Evolutionary conservation across 2,797 vertebrate genomes (phyloP).

Genomic region (Heteromormyrus szaboi): DNA sequence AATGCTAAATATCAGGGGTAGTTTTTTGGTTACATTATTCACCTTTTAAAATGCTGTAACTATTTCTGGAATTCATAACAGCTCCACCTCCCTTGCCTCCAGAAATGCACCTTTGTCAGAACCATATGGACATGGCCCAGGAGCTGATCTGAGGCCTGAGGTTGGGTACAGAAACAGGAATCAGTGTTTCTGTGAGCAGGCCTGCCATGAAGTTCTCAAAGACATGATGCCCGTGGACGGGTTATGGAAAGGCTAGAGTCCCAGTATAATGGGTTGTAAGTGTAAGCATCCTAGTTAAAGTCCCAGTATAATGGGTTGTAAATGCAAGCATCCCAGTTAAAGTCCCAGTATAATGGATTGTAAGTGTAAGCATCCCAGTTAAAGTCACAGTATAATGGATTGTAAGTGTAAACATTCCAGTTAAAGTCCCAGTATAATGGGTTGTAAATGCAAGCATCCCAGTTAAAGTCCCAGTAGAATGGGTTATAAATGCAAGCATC

Average conservation of each 20-base stretch:
- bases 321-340: too few relatives aligned
- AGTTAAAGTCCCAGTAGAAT: neutral
- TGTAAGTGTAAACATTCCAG: neutral
- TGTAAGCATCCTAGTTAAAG: neutral
- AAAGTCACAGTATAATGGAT: neutral
- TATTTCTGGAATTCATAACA: neutral
- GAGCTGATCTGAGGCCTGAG: neutral
- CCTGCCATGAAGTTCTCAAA: neutral
- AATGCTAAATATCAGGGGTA: neutral
- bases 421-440: neutral
- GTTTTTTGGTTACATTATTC: neutral
- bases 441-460: neutral
- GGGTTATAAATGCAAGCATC: neutral
- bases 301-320: too few relatives aligned
- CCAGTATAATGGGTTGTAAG: neutral
- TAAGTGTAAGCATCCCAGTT: neutral
- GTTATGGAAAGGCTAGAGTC: neutral
- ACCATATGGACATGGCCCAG: neutral
- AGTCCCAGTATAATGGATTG: too few relatives aligned
- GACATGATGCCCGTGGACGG: neutral
- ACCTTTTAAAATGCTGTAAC: neutral
- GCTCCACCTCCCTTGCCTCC: neutral
- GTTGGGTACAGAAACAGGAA: neutral
- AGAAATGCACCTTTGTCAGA: neutral
- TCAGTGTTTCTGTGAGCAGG: neutral